Base-by-base conservation (phyloP, 92 coral and sea anemone genomes). In the Heliopora coerulea region DNA sequence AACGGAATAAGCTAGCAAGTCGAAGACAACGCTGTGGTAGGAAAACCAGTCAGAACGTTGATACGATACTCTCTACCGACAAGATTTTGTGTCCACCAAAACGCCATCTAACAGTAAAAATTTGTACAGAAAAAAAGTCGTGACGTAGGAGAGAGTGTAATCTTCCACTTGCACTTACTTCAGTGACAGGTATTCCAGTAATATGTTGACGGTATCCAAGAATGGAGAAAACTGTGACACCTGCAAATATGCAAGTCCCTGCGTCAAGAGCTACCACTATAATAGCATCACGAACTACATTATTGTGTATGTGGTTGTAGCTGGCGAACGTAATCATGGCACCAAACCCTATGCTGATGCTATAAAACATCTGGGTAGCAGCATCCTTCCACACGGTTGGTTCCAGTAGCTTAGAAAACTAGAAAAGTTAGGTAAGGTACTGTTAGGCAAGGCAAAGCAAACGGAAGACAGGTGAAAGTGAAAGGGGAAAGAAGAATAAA, bases 361-460 rank as follows among this genome's bases (percentile, higher is more conserved):
- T 88, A 78, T 88, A 91, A 84, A 91, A 91, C 70, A 91, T 91
- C 81, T 91, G 97, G 1, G 96, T 92, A 20, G 97, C 97, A 35
- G 97, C 97, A 9, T 88, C 84, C 52, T 88, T 88, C 97, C 97
- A 91, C 35, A 91, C 97, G 80, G 86, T 79, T 57, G 98, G 96
- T 54, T 90, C 79, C 19, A 70, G 49, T 20, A 93, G 49, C 44
- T 25, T 68, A 15, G 75, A 68, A 32, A 68, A 68, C 75, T 68
- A 50, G n/a, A n/a, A n/a, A n/a, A n/a, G n/a, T n/a, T n/a, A n/a
- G n/a, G n/a, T n/a, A n/a, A n/a, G n/a, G n/a, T n/a, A n/a, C n/a
- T n/a, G n/a, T n/a, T n/a, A n/a, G n/a, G n/a, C n/a, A n/a, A n/a
- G n/a, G n/a, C n/a, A n/a, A n/a, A n/a, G n/a, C n/a, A n/a, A n/a